Conservation (phyloP, 1,140 invertebrate species). For the Drosophila sp. region DNA sequence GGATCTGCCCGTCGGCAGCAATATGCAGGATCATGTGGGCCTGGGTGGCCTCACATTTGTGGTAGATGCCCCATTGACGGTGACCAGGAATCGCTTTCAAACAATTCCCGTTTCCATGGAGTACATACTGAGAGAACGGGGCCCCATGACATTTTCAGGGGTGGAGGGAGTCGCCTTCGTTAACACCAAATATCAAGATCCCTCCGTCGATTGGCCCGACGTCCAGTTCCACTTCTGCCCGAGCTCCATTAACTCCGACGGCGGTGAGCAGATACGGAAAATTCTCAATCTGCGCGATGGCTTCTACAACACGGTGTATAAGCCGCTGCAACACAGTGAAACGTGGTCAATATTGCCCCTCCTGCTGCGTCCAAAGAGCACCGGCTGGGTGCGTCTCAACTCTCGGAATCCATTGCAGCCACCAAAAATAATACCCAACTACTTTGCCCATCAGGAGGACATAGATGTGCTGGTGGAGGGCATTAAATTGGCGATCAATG, state of each 20-base stretch:
- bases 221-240: constrained; percentile 94
- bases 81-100: constrained; percentile 91
- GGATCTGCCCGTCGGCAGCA: constrained; percentile 91
- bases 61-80: constrained; percentile 90
- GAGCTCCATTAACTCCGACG: constrained; percentile 91
- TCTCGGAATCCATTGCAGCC: constrained; percentile 91
- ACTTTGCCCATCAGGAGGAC: constrained; percentile 92
- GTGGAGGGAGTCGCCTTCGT: constrained; percentile 93
- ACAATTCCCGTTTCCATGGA: constrained; percentile 90
- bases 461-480: constrained; percentile 90
- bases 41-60: constrained; percentile 92
- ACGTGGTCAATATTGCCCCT: constrained; percentile 93
- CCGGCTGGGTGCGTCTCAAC: constrained; percentile 90
- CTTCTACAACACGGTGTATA: constrained; percentile 93
- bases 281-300: constrained; percentile 90
- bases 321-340: constrained; percentile 90
- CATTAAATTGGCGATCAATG: constrained; percentile 91
- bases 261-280: constrained; percentile 89
- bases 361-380: constrained; percentile 91
- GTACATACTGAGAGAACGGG: constrained; percentile 90
- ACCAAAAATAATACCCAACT: constrained; percentile 96
- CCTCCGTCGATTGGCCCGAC: constrained; percentile 90
- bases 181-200: constrained; percentile 92
- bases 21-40: constrained; percentile 90
- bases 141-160: constrained; percentile 91